A percentile compares a stretch with the other conserved stretches of the same genome.
Conservation (phyloP, 37 sponge, comb jelly and placozoan species). For the Hormiphora californensis region DNA sequence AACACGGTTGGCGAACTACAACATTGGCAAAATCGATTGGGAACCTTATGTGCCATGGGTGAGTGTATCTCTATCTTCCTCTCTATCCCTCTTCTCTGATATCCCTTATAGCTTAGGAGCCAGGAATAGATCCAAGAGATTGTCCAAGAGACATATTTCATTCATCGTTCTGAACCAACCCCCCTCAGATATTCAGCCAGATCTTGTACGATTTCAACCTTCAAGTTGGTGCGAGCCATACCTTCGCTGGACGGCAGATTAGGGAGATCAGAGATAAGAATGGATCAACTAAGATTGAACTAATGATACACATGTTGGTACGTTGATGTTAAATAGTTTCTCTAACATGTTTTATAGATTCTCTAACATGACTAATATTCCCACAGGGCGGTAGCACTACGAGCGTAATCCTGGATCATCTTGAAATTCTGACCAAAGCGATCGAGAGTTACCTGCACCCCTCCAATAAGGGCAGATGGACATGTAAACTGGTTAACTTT, state of each 20-base stretch:
- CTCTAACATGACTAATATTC: not conserved
- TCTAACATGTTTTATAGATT: not conserved
- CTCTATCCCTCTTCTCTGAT: no score
- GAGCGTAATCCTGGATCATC: conserved; percentile 56
- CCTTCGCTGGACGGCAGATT: not conserved
- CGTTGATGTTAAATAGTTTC: not conserved
- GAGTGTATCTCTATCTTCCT: not conserved
- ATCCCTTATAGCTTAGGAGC: no score
- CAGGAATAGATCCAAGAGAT: no score
- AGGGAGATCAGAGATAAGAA: not conserved
- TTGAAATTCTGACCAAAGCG: conserved; percentile 65
- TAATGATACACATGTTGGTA: conserved; percentile 43
- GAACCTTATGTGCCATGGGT: conserved; percentile 80
- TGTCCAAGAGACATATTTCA: no score
- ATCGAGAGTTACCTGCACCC: conserved; percentile 85
- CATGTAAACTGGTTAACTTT: not conserved
- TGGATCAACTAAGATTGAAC: not conserved
- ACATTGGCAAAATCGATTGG: conserved; percentile 81
- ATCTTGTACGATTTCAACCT: conserved; percentile 67
- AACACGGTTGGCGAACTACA: conserved; percentile 67
- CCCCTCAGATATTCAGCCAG: conserved; percentile 66
- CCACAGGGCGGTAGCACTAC: conserved; percentile 3
- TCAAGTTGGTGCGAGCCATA: conserved; percentile 65
- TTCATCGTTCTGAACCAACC: no score
- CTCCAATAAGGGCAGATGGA: conserved; percentile 69